A percentile compares a stretch with the other conserved stretches of the same genome.
Evolutionary conservation across 35 echinoderm and acorn worm genomes (phyloP).

Genomic region (Ophioderma brevispina): DNA sequence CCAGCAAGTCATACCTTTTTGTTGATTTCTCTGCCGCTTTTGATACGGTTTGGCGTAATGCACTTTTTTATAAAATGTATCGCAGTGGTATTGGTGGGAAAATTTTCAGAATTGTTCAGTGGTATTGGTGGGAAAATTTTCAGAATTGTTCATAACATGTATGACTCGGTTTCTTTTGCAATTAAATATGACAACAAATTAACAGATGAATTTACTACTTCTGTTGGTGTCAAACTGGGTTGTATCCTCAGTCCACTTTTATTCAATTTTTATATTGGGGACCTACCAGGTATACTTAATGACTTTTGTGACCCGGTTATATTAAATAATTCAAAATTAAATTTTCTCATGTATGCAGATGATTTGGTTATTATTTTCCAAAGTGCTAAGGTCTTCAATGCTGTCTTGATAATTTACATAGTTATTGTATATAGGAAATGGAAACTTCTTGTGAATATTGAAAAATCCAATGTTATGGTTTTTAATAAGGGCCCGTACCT

Average conservation of each 20-base stretch:
- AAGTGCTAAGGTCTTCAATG: background rate
- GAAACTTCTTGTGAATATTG: background rate
- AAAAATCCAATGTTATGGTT: background rate
- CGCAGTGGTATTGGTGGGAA: background rate
- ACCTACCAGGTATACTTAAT: background rate
- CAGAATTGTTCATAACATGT: background rate
- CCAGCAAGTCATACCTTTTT: too few species aligned
- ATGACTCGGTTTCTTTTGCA: background rate
- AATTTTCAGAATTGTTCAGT: background rate
- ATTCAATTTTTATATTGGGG: background rate
- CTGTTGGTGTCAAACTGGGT: background rate
- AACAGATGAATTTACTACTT: background rate
- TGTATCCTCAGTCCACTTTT: background rate
- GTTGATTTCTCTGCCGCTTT: background rate
- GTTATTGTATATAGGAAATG: background rate
- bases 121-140: background rate
- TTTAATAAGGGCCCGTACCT: background rate
- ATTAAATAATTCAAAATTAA: background rate
- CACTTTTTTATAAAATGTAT: background rate
- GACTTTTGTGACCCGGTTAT: background rate
- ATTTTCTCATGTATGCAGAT: constrained; percentile 26
- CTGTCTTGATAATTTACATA: background rate
- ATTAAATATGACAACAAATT: background rate
- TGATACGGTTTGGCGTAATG: background rate
- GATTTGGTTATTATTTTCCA: constrained; percentile 22